Conservation (phyloP, 2,113 vertebrate species). For the Otolemur garnettii region DNA sequence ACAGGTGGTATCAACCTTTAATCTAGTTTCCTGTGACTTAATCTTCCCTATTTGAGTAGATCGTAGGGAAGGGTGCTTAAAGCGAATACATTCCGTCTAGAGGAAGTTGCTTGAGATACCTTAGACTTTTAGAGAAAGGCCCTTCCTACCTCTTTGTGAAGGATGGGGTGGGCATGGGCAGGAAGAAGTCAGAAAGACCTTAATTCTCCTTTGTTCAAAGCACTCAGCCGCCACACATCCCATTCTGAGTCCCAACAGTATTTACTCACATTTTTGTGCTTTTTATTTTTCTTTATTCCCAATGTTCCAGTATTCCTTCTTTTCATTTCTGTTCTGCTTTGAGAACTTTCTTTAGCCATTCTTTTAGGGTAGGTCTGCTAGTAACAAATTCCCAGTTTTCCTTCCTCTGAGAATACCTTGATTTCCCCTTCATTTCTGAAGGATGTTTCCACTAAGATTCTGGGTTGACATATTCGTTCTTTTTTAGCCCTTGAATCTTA, state of each 20-base stretch:
- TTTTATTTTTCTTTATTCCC: not conserved
- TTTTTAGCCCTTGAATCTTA: not conserved
- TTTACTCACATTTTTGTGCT: not conserved
- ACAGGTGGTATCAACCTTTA: not conserved
- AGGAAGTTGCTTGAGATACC: not conserved
- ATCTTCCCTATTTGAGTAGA: not conserved
- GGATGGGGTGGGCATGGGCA: not conserved
- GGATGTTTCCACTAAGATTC: not conserved
- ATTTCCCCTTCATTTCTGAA: constrained; percentile 11
- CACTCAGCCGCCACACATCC: not conserved
- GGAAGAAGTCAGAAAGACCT: not conserved
- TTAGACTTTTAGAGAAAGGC: not conserved
- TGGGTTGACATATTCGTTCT: not conserved
- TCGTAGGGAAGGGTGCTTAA: not conserved
- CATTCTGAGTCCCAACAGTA: not conserved
- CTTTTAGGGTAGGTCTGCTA: not conserved
- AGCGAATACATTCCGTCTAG: not conserved
- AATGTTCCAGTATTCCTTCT: not conserved
- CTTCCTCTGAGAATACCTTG: not conserved
- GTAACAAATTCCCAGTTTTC: not conserved
- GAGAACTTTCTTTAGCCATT: not conserved
- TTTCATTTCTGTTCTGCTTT: not conserved
- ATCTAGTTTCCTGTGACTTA: not conserved
- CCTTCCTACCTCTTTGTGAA: not conserved
- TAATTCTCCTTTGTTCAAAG: not conserved